Conservation (phyloP, 2,888 invertebrate species). For the Sesamia inferens region DNA sequence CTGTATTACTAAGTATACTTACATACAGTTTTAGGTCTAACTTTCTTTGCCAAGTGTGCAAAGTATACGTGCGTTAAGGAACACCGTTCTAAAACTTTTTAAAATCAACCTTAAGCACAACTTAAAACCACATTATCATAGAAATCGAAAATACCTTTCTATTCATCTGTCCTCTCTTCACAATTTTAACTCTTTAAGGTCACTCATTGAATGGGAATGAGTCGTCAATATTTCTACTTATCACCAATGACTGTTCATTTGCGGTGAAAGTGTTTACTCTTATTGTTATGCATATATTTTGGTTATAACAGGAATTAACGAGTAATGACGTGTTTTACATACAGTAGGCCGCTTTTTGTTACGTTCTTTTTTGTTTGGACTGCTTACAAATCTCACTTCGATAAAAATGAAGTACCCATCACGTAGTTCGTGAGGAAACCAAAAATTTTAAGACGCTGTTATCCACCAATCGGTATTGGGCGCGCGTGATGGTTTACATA, state of each 20-base stretch:
- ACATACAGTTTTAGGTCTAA: no score
- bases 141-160: constrained; percentile 54
- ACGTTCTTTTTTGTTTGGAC: not conserved
- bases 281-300: constrained; percentile 53
- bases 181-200: constrained; percentile 51
- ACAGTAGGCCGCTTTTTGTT: constrained; percentile 13
- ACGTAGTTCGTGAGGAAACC: no score
- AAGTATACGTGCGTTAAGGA: not conserved
- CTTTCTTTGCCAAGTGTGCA: not conserved
- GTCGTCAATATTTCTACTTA: constrained; percentile 48
- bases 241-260: constrained; percentile 47
- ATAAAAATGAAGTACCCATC: not conserved
- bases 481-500: no score
- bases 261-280: constrained; percentile 58
- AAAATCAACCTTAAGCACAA: not conserved
- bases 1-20: no score
- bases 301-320: not conserved
- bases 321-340: constrained; percentile 29
- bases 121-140: constrained; percentile 8
- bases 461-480: no score
- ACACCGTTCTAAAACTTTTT: not conserved
- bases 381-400: not conserved
- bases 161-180: constrained; percentile 8
- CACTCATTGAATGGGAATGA: constrained; percentile 57
- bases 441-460: no score